These are phyloP conservation scores for Nothocercus julius DNA, from an alignment of 2,113 vertebrate genomes.

Conservation along the genomic window DNA sequence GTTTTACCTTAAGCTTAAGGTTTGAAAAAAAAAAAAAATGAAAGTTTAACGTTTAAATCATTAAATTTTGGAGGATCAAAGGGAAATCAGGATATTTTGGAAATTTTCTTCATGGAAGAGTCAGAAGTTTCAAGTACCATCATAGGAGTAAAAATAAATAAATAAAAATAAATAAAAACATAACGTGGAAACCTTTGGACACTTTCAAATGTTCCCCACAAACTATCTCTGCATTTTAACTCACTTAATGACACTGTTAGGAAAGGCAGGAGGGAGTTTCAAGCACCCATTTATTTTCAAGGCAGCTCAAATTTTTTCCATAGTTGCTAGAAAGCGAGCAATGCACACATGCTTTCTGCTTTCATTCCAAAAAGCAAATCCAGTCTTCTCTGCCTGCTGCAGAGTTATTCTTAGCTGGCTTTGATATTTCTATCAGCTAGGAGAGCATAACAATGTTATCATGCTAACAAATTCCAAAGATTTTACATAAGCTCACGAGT, in stretches of 20 bases:
- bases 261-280: background rate
- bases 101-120: background rate
- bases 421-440: conserved; percentile 68
- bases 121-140: background rate
- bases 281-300: background rate
- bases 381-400: conserved; percentile 27
- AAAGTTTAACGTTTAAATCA: background rate
- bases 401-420: conserved; percentile 71
- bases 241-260: background rate
- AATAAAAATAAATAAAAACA: too few relatives aligned
- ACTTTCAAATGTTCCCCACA: background rate
- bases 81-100: background rate
- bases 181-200: background rate
- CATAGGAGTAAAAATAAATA: background rate
- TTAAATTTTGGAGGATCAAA: background rate
- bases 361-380: conserved; percentile 60
- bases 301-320: background rate
- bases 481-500: conserved; percentile 46
- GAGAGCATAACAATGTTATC: conserved; percentile 68
- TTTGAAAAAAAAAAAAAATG: background rate
- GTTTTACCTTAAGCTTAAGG: background rate
- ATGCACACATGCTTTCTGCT: background rate
- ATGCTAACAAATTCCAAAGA: conserved; percentile 66
- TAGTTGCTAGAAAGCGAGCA: background rate
- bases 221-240: background rate